A percentile compares a stretch with the other conserved stretches of the same genome.
phyloP scores from a whole-genome alignment of 37 sponge, comb jelly and placozoan species.

The Halisarca cf. caerulea region DNA sequence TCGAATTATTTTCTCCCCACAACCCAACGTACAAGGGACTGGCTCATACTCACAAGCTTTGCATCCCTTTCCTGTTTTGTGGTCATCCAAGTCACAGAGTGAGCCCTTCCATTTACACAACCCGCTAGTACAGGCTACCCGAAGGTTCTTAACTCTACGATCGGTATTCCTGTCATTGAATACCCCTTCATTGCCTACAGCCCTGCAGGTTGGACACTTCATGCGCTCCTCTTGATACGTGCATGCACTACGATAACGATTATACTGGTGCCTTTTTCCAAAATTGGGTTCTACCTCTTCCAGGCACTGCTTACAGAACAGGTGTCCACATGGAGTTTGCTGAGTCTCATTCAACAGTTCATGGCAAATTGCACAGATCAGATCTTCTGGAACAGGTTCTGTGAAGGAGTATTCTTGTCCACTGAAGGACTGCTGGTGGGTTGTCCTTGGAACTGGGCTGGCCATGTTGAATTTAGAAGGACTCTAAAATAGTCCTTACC shows the following conservation, averaged over 20 bases:
- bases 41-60: neutral
- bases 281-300: neutral
- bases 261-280: neutral
- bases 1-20: conserved; percentile 2
- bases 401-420: conserved; percentile 4
- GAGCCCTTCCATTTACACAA: neutral
- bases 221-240: neutral
- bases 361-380: conserved; percentile 12
- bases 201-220: neutral
- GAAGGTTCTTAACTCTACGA: neutral
- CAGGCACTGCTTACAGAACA: conserved; percentile 18
- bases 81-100: neutral
- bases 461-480: no score
- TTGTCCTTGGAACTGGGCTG: no score
- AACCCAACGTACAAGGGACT: neutral
- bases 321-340: conserved; percentile 18
- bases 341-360: conserved; percentile 15
- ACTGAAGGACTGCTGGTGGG: no score
- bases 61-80: neutral
- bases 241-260: neutral
- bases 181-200: neutral
- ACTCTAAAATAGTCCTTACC: no score
- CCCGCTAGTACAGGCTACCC: neutral
- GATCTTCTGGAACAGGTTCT: neutral
- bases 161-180: neutral